Percentiles rank a stretch among this genome's conserved stretches.
Conservation (phyloP, 2,113 vertebrate genomes). For the Scomber scombrus region DNA sequence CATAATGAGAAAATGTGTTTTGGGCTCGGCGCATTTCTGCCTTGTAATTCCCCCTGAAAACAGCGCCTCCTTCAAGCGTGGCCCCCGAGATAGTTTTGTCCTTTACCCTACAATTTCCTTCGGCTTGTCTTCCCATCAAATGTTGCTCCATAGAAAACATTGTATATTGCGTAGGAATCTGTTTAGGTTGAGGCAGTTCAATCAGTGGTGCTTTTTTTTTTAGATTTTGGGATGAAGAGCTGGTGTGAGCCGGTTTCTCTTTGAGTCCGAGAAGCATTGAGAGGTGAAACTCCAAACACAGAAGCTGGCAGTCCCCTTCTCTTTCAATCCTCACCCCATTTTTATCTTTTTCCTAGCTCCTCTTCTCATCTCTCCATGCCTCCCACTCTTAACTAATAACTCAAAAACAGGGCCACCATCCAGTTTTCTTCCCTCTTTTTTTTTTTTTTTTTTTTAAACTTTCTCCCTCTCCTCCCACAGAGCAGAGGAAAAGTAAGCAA, state of each 20-base stretch:
- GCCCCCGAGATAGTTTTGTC: slow-evolving; percentile 51
- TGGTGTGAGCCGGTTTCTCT: slow-evolving; percentile 43
- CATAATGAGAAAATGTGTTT: slow-evolving; percentile 58
- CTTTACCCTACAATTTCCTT: slow-evolving; percentile 45
- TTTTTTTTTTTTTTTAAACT: slow-evolving; percentile 18
- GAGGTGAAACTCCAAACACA: slow-evolving; percentile 50
- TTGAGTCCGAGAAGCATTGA: slow-evolving; percentile 38
- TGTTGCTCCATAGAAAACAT: slow-evolving; percentile 27
- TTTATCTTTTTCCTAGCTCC: slow-evolving; percentile 37
- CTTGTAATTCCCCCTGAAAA: slow-evolving; percentile 55
- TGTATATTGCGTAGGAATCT: slow-evolving; percentile 38
- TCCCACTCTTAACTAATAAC: slow-evolving; percentile 57
- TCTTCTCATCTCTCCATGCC: slow-evolving; percentile 40
- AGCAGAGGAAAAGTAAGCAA: slow-evolving; percentile 89
- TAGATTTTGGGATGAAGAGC: slow-evolving; percentile 16
- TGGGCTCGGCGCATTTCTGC: slow-evolving; percentile 14
- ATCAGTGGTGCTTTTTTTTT: slow-evolving; percentile 30
- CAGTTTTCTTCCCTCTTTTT: slow-evolving; percentile 28
- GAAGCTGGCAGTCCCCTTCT: slow-evolving; percentile 11
- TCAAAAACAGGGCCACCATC: slow-evolving; percentile 52
- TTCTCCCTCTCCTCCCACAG: slow-evolving; percentile 56
- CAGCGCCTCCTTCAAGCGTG: slow-evolving; percentile 35
- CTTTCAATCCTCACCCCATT: slow-evolving; percentile 27
- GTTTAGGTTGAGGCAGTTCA: slow-evolving; percentile 47
- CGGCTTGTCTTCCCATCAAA: slow-evolving; percentile 26